These are phyloP conservation scores for Hypolimnas misippus DNA, from an alignment of 2,888 invertebrate species.

Conservation along the genomic window DNA sequence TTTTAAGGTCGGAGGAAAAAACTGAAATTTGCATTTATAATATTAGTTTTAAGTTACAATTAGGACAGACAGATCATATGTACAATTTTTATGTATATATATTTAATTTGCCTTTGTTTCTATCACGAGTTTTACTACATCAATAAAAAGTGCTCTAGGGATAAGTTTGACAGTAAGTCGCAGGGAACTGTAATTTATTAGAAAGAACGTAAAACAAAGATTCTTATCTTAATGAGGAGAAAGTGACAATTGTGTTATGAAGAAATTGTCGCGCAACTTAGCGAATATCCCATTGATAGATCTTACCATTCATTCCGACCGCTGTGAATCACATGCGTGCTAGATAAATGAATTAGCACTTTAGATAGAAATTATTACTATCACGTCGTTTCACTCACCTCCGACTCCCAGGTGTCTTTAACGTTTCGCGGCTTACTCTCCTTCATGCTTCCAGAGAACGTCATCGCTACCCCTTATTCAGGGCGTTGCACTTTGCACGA, in stretches of 20 bases:
- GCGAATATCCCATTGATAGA: slow-evolving; percentile 56
- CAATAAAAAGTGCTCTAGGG: not conserved
- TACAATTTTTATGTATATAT: too few species aligned
- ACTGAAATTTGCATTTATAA: too few species aligned
- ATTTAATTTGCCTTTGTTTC: too few species aligned
- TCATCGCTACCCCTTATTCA: slow-evolving; percentile 68
- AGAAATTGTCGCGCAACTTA: slow-evolving; percentile 61
- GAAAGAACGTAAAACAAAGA: slow-evolving; percentile 28
- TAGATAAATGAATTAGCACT: slow-evolving; percentile 49
- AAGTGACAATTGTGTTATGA: slow-evolving; percentile 54
- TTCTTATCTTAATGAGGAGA: slow-evolving; percentile 51
- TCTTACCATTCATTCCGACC: slow-evolving; percentile 58
- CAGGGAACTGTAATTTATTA: not conserved
- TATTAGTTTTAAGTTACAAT: too few species aligned
- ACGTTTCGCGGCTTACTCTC: slow-evolving; percentile 73
- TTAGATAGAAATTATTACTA: slow-evolving; percentile 39
- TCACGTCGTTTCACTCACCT: slow-evolving; percentile 62
- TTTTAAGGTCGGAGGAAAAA: too few species aligned
- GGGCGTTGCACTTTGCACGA: slow-evolving; percentile 63
- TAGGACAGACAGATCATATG: too few species aligned
- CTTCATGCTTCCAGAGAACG: slow-evolving; percentile 78
- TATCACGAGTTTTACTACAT: not conserved
- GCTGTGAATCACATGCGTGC: slow-evolving; percentile 57
- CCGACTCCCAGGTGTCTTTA: slow-evolving; percentile 79
- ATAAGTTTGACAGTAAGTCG: not conserved